Evolutionary conservation across 2,797 vertebrate species (phyloP), one percentile per base, ranked within the genome.

Genomic region (Schizothorax lantsangensis): DNA sequence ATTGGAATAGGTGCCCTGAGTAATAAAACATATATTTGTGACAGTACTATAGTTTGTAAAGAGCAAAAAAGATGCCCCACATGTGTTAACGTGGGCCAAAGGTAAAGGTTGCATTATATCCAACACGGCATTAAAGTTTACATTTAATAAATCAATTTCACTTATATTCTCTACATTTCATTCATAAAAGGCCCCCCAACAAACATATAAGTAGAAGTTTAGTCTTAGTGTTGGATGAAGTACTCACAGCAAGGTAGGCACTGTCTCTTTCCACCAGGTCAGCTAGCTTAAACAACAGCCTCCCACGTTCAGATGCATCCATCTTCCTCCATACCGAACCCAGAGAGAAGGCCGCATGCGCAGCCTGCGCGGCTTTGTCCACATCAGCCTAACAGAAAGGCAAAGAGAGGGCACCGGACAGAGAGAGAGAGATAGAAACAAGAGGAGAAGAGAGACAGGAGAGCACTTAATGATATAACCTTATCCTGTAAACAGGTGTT

Each of bases 181-280:
- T 64, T 64, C 57, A 30, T 5, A 33, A 66, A 66, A 8, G 64
- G 6, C 17, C 30, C 64, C n/a, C 30, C 14, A 66, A 66, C 6
- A 68, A 17, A 17, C 64, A 68, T 19, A 36, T 33, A 64, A 64
- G 12, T 64, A 17, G 30, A 68, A 19, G 30, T 68, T 59, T 33
- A 4, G 64, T 33, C 10, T 66, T 81, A 49, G 72, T 36, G 82
- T 47, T 47, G 26, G 57, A 36, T 45, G 6, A 40, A 43, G 84
- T 43, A 95, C 97, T 96, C 93, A 97, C 96, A 36, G 97, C 96
- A 74, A 99, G 96, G 90, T 97, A 94, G 52, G 96, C 89, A 43
- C 97, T 95, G 93, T 99, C 98, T 89, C 98, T 94, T 92, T 99
- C 98, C 14, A 99, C 97, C 92, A 99, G 91, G 92, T 99, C 97